Evolutionary conservation across 2,888 invertebrate species (phyloP), one percentile per base, ranked within the genome.

Genomic region (Cecidostiba fungosa): DNA sequence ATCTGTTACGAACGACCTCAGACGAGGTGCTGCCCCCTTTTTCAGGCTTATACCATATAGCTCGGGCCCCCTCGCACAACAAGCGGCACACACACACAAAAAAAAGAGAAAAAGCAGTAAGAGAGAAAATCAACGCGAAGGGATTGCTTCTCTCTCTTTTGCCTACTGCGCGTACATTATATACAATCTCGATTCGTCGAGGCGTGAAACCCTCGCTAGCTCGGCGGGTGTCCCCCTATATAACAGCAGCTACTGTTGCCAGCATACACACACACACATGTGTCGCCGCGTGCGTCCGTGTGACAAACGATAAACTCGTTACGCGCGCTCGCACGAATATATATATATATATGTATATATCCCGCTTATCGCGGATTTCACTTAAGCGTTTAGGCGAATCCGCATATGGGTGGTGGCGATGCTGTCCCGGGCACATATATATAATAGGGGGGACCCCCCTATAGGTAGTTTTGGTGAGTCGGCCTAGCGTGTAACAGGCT

Each of bases 341-440:
- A 59, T 91, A 91, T 91, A 6, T n/a, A 89, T 43, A 36, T 89
- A n/a, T n/a, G n/a, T n/a, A n/a, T n/a, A 91, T 91, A 91, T 91
- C 91, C 90, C 90, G 91, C 91, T 92, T 92, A 92, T 92, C 92
- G 90, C 89, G 90, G 90, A 91, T 90, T 91, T 91, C 91, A 91
- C 91, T 91, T 90, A 90, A 89, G 89, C 88, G 89, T 88, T 90
- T 90, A 89, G 90, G 89, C 89, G 85, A 81, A 86, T 85, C 84
- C 82, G 85, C 85, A 77, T 50, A 66, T 59, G 70, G 77, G 78
- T 16, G 50, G 19, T 50, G n/a, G n/a, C n/a, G 54, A n/a, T 19
- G 19, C 4, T 54, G 19, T 23, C 8, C 14, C 70, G 78, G 78
- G 70, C 36, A 23, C 36, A 3, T 32, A 32, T 32, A 3, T n/a